Percentiles rank a stretch among this genome's conserved stretches.
These are phyloP conservation scores for Tachystola acroxantha DNA, from an alignment of 2,888 invertebrate genomes.

Conservation along the genomic window DNA sequence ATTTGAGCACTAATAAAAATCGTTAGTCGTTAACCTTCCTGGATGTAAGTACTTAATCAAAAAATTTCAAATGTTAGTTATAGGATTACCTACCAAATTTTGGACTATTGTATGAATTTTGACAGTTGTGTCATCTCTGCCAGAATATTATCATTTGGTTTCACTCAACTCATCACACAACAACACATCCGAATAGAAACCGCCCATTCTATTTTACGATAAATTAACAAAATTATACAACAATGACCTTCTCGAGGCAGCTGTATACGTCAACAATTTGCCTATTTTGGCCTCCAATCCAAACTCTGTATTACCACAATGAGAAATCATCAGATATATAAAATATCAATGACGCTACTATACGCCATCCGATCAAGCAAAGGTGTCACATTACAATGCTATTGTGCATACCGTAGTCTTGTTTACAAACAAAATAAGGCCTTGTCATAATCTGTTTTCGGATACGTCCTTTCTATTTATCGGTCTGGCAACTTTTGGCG, in stretches of 20 bases:
- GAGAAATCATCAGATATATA: slow-evolving; percentile 34
- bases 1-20: too few relatives aligned
- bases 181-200: slow-evolving; percentile 34
- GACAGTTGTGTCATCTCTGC: too few relatives aligned
- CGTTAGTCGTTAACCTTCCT: too few relatives aligned
- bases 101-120: too few relatives aligned
- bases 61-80: too few relatives aligned
- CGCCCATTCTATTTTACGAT: slow-evolving; percentile 22
- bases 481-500: slow-evolving; percentile 61
- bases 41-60: too few relatives aligned
- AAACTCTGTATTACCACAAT: slow-evolving; percentile 44
- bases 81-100: too few relatives aligned
- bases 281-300: slow-evolving; percentile 58
- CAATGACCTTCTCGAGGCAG: slow-evolving; percentile 42
- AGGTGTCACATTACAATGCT: slow-evolving; percentile 71
- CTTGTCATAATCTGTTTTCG: slow-evolving; percentile 76
- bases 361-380: slow-evolving; percentile 56
- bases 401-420: slow-evolving; percentile 51
- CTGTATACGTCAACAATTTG: slow-evolving; percentile 73
- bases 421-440: slow-evolving; percentile 77
- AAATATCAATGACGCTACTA: slow-evolving; percentile 61
- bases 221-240: slow-evolving; percentile 41
- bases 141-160: too few relatives aligned
- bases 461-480: slow-evolving; percentile 65
- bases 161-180: too few relatives aligned